Conservation (phyloP, 2,113 vertebrate species). For the Aythya baeri region DNA sequence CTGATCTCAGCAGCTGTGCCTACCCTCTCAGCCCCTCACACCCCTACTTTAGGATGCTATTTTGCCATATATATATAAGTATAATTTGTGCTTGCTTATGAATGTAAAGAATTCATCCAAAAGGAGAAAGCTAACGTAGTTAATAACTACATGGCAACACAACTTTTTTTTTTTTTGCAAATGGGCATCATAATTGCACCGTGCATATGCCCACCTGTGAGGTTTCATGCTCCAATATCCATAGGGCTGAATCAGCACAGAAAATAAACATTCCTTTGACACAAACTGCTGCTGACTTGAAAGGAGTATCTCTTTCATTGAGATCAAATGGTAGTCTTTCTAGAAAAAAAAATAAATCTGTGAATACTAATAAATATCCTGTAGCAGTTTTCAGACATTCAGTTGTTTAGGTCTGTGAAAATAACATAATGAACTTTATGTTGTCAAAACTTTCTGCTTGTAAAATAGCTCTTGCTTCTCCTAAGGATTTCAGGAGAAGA, state of each 20-base stretch:
- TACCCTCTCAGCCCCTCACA: background rate
- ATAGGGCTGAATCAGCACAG: conserved; percentile 13
- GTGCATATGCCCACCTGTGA: background rate
- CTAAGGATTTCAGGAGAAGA: background rate
- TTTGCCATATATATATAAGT: background rate
- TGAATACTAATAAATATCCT: background rate
- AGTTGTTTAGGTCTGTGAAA: background rate
- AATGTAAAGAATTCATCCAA: background rate
- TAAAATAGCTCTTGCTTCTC: background rate
- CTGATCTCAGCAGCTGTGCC: background rate
- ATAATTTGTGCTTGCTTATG: background rate
- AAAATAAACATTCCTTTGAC: conserved; percentile 19
- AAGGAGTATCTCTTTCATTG: background rate
- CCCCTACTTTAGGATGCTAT: background rate
- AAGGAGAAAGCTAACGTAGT: background rate
- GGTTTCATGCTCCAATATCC: background rate
- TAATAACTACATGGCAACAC: background rate
- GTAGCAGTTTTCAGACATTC: background rate
- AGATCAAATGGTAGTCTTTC: conserved; percentile 10
- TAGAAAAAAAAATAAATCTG: background rate
- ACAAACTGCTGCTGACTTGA: conserved; percentile 25
- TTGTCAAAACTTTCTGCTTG: background rate
- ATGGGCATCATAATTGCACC: background rate
- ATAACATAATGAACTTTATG: background rate
- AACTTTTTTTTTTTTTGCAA: background rate